Base-by-base conservation (phyloP, 2,113 vertebrate species). In the Platichthys stellatus region DNA sequence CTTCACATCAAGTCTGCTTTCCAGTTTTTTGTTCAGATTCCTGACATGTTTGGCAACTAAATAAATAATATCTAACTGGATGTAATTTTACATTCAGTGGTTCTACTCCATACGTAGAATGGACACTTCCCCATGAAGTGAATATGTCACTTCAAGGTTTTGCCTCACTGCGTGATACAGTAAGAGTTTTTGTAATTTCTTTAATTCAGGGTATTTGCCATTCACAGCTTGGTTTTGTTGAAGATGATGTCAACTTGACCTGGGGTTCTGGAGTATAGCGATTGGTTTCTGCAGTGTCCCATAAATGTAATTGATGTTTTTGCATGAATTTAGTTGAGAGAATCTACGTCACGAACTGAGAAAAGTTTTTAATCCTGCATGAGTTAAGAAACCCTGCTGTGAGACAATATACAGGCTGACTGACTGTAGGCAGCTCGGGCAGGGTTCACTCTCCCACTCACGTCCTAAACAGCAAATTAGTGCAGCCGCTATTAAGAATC, bases 401-500 rank as follows among this genome's bases (percentile, higher is more conserved):
- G 28, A 28, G 15, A 49, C 45, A 18, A 43, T 43, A 49, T 18
- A 49, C 31, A 58, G 56, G 71, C 40, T 59, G 8, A 28, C 53
- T 31, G 60, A 53, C 57, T 65, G 53, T 17, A 57, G 57, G 68
- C 76, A 58, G 60, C 66, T 73, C 62, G 35, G 73, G 69, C 81
- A 85, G 78, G 83, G 80, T 57, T 71, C 59, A 65, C 60, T 54
- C 72, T 26, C 64, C 23, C 45, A 68, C 74, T 77, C 35, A 15
- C 72, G 68, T 54, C 21, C 43, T 76, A 81, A 64, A 66, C 61
- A 85, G 81, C 83, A 75, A 85, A 91, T 89, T 69, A 87, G 76
- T 69, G 73, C 74, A 69, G 86, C 72, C 74, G 84, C 87, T 88
- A 89, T 87, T 89, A 88, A 79, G 80, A 85, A 78, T 64, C n/a